These are phyloP conservation scores for Argyresthia goedartella DNA, from an alignment of 2,888 invertebrate genomes.

Conservation along the genomic window DNA sequence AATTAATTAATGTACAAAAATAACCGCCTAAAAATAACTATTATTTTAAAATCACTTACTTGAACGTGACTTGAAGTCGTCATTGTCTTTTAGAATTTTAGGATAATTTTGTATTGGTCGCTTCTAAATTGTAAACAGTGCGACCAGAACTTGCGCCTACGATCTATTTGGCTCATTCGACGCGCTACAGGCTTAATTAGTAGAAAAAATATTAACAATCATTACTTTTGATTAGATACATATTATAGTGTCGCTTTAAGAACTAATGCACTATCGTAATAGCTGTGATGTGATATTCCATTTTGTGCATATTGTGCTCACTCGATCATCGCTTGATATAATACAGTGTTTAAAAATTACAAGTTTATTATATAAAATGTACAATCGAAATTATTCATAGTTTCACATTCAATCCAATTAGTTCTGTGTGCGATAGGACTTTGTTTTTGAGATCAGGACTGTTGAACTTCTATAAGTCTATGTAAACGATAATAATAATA, in stretches of 20 bases:
- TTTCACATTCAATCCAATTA: not conserved
- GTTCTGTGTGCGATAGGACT: too few species aligned
- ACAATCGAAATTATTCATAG: not conserved
- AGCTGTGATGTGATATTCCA: not conserved
- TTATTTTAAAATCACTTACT: too few species aligned
- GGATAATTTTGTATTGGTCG: not conserved
- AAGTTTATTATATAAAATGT: not conserved
- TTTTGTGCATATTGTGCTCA: not conserved
- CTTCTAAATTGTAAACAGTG: too few species aligned
- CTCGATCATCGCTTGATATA: not conserved
- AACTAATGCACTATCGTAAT: not conserved
- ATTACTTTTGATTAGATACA: too few species aligned
- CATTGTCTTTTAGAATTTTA: not conserved
- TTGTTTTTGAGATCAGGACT: too few species aligned
- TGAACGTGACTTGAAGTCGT: too few species aligned
- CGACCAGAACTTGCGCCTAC: not conserved
- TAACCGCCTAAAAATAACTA: too few species aligned
- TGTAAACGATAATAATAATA: too few species aligned
- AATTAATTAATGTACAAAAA: too few species aligned
- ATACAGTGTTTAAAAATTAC: constrained; percentile 1
- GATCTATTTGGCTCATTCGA: not conserved
- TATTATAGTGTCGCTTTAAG: not conserved
- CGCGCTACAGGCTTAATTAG: not conserved
- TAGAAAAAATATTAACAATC: constrained; percentile 2
- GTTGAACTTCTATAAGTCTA: too few species aligned